These are phyloP conservation scores for Rhombomys opimus DNA, from an alignment of 2,113 vertebrate genomes.

Conservation along the genomic window DNA sequence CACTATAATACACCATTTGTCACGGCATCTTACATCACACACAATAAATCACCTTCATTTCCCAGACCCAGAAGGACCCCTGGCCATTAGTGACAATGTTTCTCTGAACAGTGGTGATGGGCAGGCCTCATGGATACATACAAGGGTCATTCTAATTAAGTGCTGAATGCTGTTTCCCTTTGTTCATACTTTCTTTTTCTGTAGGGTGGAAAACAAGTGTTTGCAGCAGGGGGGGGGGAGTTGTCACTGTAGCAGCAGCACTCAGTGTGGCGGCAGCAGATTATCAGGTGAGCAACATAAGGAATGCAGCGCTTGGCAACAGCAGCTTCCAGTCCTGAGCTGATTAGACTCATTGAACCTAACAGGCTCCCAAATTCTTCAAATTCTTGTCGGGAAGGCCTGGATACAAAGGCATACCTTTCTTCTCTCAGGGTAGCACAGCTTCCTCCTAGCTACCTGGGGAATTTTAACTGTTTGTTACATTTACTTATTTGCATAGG, in stretches of 20 bases:
- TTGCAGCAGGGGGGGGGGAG: background rate
- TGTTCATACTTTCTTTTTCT: background rate
- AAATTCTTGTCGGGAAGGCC: background rate
- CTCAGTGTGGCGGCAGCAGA: background rate
- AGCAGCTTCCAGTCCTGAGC: background rate
- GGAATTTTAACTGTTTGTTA: background rate
- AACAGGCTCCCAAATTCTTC: background rate
- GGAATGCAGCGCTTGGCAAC: background rate
- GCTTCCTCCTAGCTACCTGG: background rate
- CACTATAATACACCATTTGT: background rate
- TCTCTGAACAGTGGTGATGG: background rate
- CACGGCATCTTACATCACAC: rapidly evolving
- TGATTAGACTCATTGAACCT: background rate
- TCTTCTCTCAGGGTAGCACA: background rate
- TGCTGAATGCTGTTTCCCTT: background rate
- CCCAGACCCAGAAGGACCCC: background rate
- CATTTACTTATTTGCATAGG: background rate
- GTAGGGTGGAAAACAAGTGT: background rate
- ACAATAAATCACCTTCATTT: background rate
- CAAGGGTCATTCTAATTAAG: background rate
- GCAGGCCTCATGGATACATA: background rate
- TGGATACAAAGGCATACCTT: background rate
- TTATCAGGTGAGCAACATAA: background rate
- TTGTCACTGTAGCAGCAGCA: background rate
- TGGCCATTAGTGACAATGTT: background rate